Conservation (phyloP, 2,113 vertebrate genomes). For the Istiophorus platypterus region DNA sequence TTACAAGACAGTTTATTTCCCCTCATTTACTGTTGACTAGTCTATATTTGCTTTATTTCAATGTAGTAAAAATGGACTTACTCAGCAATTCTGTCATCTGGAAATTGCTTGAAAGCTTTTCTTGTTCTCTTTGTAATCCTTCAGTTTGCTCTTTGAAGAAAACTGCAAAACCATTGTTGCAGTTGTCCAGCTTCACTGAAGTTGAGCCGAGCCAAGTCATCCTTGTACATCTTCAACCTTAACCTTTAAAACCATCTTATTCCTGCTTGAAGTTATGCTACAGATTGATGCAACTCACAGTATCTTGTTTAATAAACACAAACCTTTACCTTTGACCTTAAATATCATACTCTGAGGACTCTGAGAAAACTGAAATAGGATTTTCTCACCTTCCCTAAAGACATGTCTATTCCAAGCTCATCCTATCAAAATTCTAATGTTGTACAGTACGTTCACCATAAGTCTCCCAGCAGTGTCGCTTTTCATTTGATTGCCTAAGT, state of each 20-base stretch:
- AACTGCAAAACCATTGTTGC: background rate
- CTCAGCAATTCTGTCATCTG: background rate
- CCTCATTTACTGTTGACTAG: background rate
- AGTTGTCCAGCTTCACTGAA: background rate
- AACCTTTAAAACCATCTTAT: conserved; percentile 15
- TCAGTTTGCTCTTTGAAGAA: conserved; percentile 4
- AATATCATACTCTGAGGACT: conserved; percentile 6
- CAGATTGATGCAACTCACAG: background rate
- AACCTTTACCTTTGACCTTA: background rate
- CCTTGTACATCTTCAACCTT: conserved; percentile 13
- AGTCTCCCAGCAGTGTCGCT: conserved; percentile 57
- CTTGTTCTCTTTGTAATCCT: background rate
- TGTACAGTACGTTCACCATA: conserved; percentile 42
- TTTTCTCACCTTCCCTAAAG: conserved; percentile 19
- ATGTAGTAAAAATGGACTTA: background rate
- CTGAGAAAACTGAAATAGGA: conserved; percentile 5
- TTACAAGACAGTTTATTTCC: background rate
- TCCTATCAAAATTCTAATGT: conserved; percentile 63
- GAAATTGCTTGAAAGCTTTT: conserved; percentile 8
- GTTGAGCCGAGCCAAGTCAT: conserved; percentile 5
- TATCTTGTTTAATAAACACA: conserved; percentile 7
- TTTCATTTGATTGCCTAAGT: conserved; percentile 54
- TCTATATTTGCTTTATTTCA: conserved; percentile 5
- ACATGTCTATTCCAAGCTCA: conserved; percentile 43
- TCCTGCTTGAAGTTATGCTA: background rate